Conservation (phyloP, 1,140 invertebrate genomes). For the Oncopeltus fasciatus region DNA sequence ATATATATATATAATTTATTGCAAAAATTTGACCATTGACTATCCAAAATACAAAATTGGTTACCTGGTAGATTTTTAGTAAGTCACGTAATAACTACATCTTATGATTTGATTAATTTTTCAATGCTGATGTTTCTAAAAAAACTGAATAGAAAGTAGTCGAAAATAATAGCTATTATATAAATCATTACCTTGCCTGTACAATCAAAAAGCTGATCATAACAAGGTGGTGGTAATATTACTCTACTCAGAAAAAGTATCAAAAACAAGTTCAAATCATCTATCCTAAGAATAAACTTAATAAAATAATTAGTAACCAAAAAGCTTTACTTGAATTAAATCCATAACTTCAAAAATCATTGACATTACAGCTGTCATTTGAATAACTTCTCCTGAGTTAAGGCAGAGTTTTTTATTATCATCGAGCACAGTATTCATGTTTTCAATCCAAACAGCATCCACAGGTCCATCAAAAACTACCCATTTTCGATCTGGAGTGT, state of each 20-base stretch:
- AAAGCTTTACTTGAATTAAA: constrained; percentile 44
- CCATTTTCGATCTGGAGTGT: constrained; percentile 42
- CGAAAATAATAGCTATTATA: no score
- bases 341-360: constrained; percentile 92
- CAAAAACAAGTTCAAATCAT: no score
- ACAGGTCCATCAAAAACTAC: constrained; percentile 78
- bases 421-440: constrained; percentile 86
- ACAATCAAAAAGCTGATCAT: constrained; percentile 40
- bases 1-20: no score
- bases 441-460: constrained; percentile 89
- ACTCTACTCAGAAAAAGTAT: no score
- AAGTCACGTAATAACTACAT: no score
- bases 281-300: background rate
- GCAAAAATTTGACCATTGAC: no score
- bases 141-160: no score
- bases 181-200: background rate
- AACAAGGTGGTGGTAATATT: constrained; percentile 55
- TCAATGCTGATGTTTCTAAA: no score
- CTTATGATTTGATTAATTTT: no score
- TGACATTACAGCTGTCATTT: constrained; percentile 69
- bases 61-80: no score
- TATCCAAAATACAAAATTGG: no score
- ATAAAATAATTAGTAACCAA: no score
- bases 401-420: constrained; percentile 82
- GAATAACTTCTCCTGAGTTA: constrained; percentile 78